A percentile compares a stretch with the other conserved stretches of the same genome.
phyloP scores from a whole-genome alignment of 1,140 invertebrate species.

The Triops longicaudatus region DNA sequence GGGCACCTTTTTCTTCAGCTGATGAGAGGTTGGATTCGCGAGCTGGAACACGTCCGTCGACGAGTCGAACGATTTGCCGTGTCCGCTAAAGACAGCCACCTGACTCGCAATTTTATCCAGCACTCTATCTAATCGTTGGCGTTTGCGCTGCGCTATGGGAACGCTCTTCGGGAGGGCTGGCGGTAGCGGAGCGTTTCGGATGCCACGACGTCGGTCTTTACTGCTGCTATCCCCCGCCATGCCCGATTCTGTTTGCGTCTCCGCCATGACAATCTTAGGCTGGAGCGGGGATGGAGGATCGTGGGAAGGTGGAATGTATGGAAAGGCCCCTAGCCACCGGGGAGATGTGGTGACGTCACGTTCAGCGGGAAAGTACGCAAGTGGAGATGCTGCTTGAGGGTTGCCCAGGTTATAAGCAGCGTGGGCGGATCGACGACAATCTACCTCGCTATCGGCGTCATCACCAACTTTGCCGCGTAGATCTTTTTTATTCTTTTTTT shows the following conservation, averaged over 20 bases:
- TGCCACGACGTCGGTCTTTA: background rate
- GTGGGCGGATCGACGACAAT: conserved; percentile 13
- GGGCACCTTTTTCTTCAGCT: conserved; percentile 7
- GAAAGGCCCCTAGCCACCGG: background rate
- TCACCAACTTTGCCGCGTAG: conserved; percentile 4
- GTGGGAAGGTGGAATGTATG: background rate
- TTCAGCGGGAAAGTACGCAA: background rate
- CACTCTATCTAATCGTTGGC: conserved; percentile 28
- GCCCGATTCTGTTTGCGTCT: conserved; percentile 1
- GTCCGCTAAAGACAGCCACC: conserved; percentile 23
- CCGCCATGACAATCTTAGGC: background rate
- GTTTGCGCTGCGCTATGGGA: conserved; percentile 27
- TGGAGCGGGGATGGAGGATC: background rate
- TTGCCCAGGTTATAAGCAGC: conserved; percentile 7
- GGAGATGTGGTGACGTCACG: background rate
- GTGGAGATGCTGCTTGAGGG: background rate
- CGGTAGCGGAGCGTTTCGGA: background rate
- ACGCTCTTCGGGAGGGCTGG: background rate
- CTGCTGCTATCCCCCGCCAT: conserved; percentile 9
- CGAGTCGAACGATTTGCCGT: conserved; percentile 16
- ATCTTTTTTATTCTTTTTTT: background rate
- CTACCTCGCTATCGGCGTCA: conserved; percentile 13
- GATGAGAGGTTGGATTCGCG: background rate
- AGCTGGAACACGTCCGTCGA: conserved; percentile 21
- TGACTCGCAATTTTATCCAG: conserved; percentile 28